Evolutionary conservation across 1,140 invertebrate species (phyloP).

Genomic region (Psilanteris sp.): DNA sequence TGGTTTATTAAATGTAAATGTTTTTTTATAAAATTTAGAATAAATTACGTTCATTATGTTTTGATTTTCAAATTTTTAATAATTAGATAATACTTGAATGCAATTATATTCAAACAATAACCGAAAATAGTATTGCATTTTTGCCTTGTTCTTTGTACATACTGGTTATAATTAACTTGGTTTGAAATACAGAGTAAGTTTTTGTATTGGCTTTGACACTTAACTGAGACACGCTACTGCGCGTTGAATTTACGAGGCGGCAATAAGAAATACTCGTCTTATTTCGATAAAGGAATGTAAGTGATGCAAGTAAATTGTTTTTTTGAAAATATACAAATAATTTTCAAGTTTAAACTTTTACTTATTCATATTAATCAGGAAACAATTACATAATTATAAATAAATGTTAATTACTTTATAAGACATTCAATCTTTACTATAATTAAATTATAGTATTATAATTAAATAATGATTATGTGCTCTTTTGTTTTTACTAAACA

Average conservation of each 20-base stretch:
- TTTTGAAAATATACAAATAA: neutral
- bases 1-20: too few species aligned
- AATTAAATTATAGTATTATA: too few species aligned
- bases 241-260: constrained; percentile 16
- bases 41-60: too few species aligned
- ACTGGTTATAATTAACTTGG: constrained; percentile 25
- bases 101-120: neutral
- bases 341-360: constrained; percentile 9
- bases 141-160: constrained; percentile 1
- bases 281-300: constrained; percentile 26
- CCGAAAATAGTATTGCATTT: constrained; percentile 23
- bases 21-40: too few species aligned
- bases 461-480: too few species aligned
- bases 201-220: constrained; percentile 26
- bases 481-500: too few species aligned
- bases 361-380: constrained; percentile 12
- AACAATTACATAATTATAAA: too few species aligned
- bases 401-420: too few species aligned
- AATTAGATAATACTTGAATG: neutral
- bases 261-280: constrained; percentile 25
- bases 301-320: constrained; percentile 10
- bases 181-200: constrained; percentile 15
- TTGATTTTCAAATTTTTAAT: neutral
- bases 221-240: constrained; percentile 4
- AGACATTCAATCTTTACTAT: too few species aligned